Percentiles rank a stretch among this genome's conserved stretches.
Conservation (phyloP, 2,113 vertebrate genomes). For the Gulo gulo region DNA sequence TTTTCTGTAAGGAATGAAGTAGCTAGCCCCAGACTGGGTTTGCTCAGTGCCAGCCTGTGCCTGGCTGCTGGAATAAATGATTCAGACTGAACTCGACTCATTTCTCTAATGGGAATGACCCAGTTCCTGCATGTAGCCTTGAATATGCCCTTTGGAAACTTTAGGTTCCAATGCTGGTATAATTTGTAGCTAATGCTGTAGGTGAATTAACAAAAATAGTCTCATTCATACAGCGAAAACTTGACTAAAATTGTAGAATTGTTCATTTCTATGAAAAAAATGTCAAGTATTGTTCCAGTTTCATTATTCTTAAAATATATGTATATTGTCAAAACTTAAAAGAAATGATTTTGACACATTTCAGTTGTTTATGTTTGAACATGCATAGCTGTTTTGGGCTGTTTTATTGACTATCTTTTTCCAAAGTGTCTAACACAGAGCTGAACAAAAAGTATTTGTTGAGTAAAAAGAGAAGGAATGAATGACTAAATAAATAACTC, state of each 20-base stretch:
- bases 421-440: background rate
- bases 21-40: conserved; percentile 48
- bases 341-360: background rate
- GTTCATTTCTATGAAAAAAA: background rate
- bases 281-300: background rate
- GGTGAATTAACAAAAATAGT: background rate
- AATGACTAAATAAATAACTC: background rate
- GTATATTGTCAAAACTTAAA: background rate
- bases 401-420: background rate
- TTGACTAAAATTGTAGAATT: background rate
- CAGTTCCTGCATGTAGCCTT: background rate
- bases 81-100: conserved; percentile 23
- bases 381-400: background rate
- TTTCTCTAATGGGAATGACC: conserved; percentile 61
- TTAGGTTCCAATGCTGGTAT: background rate
- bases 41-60: background rate
- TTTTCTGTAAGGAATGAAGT: conserved; percentile 51
- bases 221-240: background rate
- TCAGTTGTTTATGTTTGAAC: conserved; percentile 13
- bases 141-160: conserved; percentile 41
- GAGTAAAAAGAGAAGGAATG: background rate
- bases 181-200: background rate
- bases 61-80: conserved; percentile 55
- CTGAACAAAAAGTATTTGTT: background rate
- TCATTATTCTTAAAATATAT: background rate